phyloP scores from a whole-genome alignment of 2,113 vertebrate species.

The Piprites chloris region DNA sequence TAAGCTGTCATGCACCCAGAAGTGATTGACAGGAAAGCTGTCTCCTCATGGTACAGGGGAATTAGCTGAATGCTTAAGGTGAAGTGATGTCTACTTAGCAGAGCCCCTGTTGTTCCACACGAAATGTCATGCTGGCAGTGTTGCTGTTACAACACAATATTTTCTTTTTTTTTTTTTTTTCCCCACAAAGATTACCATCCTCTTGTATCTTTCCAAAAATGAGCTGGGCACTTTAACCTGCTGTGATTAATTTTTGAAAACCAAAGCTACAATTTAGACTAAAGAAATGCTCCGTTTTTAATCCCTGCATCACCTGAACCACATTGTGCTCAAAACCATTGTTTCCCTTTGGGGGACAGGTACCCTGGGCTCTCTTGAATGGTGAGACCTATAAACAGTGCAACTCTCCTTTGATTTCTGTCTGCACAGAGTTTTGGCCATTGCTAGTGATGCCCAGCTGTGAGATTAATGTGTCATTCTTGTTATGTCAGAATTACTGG shows the following conservation, averaged over 20 bases:
- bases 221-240: neutral
- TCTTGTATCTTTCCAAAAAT: neutral
- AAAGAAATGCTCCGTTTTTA: neutral
- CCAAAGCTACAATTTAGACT: conserved; percentile 24
- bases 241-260: conserved; percentile 48
- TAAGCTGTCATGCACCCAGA: conserved; percentile 37
- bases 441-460: conserved; percentile 16
- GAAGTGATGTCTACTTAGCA: conserved; percentile 44
- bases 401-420: neutral
- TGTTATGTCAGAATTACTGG: conserved; percentile 46
- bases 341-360: neutral
- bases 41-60: conserved; percentile 2
- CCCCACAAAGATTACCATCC: neutral
- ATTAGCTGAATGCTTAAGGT: conserved; percentile 49
- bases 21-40: conserved; percentile 36
- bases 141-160: neutral
- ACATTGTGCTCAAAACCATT: neutral
- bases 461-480: conserved; percentile 59
- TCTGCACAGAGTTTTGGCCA: neutral
- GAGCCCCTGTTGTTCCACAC: neutral
- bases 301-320: neutral
- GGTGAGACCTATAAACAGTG: neutral
- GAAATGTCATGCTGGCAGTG: neutral
- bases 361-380: neutral
- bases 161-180: neutral